phyloP scores from a whole-genome alignment of 1,140 invertebrate genomes.

The Hesperophylax magnus region DNA sequence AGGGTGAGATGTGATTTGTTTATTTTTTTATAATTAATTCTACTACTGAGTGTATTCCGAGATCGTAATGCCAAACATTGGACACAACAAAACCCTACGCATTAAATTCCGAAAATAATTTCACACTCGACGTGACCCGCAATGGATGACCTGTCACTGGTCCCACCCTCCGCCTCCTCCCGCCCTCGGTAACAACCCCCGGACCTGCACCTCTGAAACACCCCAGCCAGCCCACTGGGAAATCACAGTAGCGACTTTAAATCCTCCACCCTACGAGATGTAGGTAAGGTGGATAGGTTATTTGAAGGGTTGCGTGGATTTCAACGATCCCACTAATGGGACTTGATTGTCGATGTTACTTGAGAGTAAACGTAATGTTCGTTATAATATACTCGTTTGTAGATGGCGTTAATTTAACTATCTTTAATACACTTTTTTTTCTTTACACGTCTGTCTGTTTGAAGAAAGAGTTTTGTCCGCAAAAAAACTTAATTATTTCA shows the following conservation, averaged over 20 bases:
- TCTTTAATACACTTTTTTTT: too few relatives aligned
- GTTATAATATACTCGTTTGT: too few relatives aligned
- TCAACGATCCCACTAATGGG: constrained; percentile 1
- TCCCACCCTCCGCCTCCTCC: constrained; percentile 11
- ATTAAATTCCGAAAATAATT: constrained; percentile 46
- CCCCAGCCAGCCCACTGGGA: constrained; percentile 40
- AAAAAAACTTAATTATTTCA: too few relatives aligned
- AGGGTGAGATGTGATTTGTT: neutral
- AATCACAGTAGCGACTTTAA: constrained; percentile 47
- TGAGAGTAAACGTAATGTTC: neutral
- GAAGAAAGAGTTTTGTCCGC: too few relatives aligned
- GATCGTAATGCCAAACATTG: neutral
- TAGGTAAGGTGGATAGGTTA: neutral
- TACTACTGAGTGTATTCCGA: neutral
- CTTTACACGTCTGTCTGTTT: too few relatives aligned
- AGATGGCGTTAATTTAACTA: too few relatives aligned
- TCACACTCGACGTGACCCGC: constrained; percentile 56
- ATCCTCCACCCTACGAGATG: neutral
- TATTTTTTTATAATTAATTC: neutral
- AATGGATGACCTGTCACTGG: constrained; percentile 56
- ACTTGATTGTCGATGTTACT: neutral
- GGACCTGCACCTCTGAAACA: neutral
- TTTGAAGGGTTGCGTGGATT: neutral
- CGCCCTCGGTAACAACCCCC: neutral
- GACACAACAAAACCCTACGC: neutral